phyloP scores from a whole-genome alignment of 2,113 vertebrate genomes.

The Arothron firmamentum region DNA sequence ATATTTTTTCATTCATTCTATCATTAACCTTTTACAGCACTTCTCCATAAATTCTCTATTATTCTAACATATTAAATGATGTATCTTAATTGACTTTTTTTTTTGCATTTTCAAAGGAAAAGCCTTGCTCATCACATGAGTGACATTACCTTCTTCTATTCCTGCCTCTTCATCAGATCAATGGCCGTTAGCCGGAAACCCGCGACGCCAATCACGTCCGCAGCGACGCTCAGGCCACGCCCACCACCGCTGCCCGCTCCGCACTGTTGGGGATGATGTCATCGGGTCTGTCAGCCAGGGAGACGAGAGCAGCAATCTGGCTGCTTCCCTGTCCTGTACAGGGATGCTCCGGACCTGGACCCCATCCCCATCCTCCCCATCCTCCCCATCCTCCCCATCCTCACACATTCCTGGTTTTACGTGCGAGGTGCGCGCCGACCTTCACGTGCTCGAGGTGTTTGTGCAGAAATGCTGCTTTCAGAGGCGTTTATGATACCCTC shows the following conservation, averaged over 20 bases:
- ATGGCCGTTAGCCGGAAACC: slow-evolving; percentile 29
- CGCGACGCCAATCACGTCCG: slow-evolving; percentile 44
- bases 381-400: slow-evolving; percentile 11
- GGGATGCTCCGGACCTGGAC: slow-evolving; percentile 33
- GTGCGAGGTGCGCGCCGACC: slow-evolving; percentile 27
- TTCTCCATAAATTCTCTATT: no score
- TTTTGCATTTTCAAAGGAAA: neutral
- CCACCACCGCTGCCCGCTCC: slow-evolving; percentile 32
- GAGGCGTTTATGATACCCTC: neutral
- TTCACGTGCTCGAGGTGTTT: slow-evolving; percentile 28
- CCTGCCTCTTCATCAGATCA: neutral
- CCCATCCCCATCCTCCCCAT: slow-evolving; percentile 11
- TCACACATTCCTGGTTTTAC: slow-evolving; percentile 4
- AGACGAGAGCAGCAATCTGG: slow-evolving; percentile 40
- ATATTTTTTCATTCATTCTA: no score
- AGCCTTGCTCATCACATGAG: neutral
- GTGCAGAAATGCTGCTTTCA: slow-evolving; percentile 58
- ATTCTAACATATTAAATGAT: no score
- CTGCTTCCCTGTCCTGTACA: slow-evolving; percentile 40
- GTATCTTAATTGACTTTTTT: no score
- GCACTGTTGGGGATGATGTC: slow-evolving; percentile 62
- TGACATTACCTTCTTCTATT: neutral
- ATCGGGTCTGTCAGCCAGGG: slow-evolving; percentile 48
- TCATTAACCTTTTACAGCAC: no score
- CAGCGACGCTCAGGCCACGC: slow-evolving; percentile 43